phyloP scores from a whole-genome alignment of 2,113 vertebrate genomes.

The Sturnus vulgaris region DNA sequence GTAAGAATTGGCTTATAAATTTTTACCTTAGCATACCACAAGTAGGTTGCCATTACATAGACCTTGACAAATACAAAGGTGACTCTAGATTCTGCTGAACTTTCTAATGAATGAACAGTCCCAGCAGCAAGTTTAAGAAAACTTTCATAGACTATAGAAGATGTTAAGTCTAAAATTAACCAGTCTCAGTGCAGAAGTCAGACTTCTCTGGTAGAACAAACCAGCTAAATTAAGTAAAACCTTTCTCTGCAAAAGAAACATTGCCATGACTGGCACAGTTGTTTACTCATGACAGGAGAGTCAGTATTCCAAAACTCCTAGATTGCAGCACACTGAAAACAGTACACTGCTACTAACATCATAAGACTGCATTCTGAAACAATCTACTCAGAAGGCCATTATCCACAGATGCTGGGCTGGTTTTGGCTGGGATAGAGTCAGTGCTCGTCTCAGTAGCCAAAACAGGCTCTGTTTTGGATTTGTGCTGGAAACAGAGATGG shows the following conservation, averaged over 20 bases:
- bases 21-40: not conserved
- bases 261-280: not conserved
- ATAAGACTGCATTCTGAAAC: not conserved
- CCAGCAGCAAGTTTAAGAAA: not conserved
- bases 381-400: not conserved
- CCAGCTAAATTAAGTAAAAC: not conserved
- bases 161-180: not conserved
- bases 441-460: not conserved
- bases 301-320: not conserved
- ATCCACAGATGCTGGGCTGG: not conserved
- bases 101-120: not conserved
- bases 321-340: not conserved
- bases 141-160: not conserved
- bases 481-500: not conserved
- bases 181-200: not conserved
- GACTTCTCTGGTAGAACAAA: not conserved
- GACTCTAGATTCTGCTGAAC: not conserved
- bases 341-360: not conserved
- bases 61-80: not conserved
- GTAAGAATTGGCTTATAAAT: not conserved
- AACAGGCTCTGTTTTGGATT: not conserved
- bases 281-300: not conserved
- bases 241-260: not conserved
- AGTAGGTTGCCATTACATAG: not conserved
- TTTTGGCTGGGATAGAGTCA: not conserved